phyloP scores from a whole-genome alignment of 2,888 invertebrate species.

The Ypsolopha sequella region DNA sequence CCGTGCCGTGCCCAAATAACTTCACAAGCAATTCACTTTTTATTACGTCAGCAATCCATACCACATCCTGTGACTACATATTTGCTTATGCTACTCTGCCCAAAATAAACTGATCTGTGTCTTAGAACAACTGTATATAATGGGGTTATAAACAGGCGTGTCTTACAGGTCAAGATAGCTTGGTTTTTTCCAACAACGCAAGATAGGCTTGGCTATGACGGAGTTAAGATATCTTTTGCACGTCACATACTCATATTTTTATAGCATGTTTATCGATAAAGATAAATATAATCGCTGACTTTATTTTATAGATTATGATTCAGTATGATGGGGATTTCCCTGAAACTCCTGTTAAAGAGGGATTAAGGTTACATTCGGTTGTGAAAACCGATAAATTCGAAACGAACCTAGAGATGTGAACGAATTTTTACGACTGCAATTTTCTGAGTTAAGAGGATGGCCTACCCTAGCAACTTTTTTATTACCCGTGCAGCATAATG shows the following conservation, averaged over 20 bases:
- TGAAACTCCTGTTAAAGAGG: no score
- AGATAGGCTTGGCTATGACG: not conserved
- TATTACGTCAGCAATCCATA: not conserved
- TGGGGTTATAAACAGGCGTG: no score
- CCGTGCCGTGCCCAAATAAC: not conserved
- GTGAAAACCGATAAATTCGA: no score
- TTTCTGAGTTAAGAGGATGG: no score
- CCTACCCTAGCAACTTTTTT: no score
- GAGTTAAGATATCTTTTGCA: not conserved
- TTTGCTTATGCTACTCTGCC: not conserved
- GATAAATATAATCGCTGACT: no score
- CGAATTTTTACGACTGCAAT: no score
- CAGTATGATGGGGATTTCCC: no score
- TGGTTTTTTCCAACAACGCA: not conserved
- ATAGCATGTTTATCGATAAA: not conserved
- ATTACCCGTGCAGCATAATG: no score
- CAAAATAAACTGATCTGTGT: not conserved
- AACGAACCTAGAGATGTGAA: no score
- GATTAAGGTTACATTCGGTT: no score
- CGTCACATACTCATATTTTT: not conserved
- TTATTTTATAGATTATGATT: no score
- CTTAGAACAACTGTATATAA: not conserved
- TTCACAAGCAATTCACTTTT: not conserved
- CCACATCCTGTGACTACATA: slow-evolving; percentile 1
- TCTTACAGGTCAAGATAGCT: not conserved